A percentile compares a stretch with the other conserved stretches of the same genome.
Conservation (phyloP, 1,140 invertebrate species). For the Heliconius hewitsoni region DNA sequence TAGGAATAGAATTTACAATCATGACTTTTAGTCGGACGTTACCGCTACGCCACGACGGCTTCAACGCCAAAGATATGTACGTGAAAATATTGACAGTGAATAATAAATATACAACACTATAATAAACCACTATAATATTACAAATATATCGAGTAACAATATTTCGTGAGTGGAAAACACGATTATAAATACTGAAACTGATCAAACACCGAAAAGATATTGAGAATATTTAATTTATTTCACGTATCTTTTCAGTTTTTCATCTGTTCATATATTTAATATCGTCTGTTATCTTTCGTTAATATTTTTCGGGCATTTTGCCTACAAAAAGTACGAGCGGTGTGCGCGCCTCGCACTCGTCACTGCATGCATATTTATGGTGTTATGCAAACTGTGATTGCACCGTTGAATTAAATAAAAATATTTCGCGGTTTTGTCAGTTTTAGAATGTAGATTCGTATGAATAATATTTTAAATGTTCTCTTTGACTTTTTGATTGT, state of each 20-base stretch:
- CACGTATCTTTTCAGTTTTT: slow-evolving; percentile 1
- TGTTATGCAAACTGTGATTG: slow-evolving; percentile 20
- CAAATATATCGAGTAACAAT: background rate
- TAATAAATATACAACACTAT: too few species aligned
- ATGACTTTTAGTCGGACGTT: too few species aligned
- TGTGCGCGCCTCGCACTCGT: background rate
- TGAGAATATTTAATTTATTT: background rate
- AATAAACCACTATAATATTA: background rate
- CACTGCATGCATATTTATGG: slow-evolving; percentile 18
- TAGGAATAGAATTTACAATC: too few species aligned
- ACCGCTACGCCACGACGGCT: too few species aligned
- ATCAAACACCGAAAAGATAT: background rate
- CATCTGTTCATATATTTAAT: slow-evolving; percentile 8
- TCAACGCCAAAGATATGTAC: too few species aligned
- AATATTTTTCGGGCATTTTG: slow-evolving; percentile 2
- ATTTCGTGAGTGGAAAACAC: background rate
- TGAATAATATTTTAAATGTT: slow-evolving; percentile 4
- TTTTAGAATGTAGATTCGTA: slow-evolving; percentile 2
- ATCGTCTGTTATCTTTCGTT: background rate
- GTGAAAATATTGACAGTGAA: too few species aligned
- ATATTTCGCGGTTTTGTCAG: slow-evolving; percentile 8
- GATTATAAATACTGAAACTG: background rate
- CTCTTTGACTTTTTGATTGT: background rate
- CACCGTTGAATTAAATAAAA: slow-evolving; percentile 16
- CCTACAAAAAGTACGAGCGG: slow-evolving; percentile 7